Evolutionary conservation across 2,113 vertebrate genomes (phyloP), one percentile per base, ranked within the genome.

Genomic region (Riparia riparia): DNA sequence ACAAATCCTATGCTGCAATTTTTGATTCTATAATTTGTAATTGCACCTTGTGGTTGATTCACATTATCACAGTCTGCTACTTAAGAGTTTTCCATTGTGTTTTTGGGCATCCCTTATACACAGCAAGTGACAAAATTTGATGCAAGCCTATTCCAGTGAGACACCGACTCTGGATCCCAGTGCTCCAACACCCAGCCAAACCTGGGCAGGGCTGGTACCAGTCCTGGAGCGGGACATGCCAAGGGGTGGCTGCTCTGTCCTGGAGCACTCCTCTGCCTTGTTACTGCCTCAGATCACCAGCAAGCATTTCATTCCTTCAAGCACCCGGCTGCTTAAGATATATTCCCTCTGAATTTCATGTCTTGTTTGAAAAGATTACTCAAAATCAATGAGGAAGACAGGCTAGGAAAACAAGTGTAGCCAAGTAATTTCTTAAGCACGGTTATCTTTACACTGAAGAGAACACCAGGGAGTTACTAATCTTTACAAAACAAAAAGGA

Each of bases 341-440:
- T 68, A 92, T 53, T 71, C 57, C 57, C 49, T 84, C 69, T 72
- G 89, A 95, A 96, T 96, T 90, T 89, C 82, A 45, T 78, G 72
- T 96, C 83, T 81, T 95, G 76, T 95, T 96, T 91, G 93, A 93
- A 93, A 89, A 97, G 86, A 91, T 91, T 95, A 86, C 84, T 95
- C 57, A 89, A 91, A 93, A 93, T 96, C 93, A 93, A 95, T 89
- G 81, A 45, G 65, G 73, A 89, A 96, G 91, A 69, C 89, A 85
- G 78, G 58, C 54, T 79, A 91, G 84, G 84, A 95, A 95, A 95
- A 90, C 66, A 95, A 93, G 85, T 54, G 74, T 93, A 86, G 76
- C 86, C 84, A 90, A 95, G 89, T 84, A 94, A 96, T 97, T 96
- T 96, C 89, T 94, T 96, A 93, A 94, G 70, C 81, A 72, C 0